Base-by-base conservation (phyloP, 2,797 vertebrate species). In the Thaleichthys pacificus region DNA sequence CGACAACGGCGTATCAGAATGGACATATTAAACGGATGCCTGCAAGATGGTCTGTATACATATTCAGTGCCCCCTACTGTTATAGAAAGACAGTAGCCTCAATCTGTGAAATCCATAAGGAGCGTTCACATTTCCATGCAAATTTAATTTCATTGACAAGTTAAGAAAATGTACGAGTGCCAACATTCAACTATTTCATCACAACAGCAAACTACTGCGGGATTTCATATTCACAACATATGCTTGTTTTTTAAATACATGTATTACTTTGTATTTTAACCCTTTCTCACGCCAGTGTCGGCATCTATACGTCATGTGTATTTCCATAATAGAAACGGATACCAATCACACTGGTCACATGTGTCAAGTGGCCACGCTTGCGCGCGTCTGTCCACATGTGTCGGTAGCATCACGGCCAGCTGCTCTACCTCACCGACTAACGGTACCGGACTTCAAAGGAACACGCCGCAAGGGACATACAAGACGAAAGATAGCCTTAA, bases 381-480 rank as follows among this genome's bases (percentile, higher is more conserved):
- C n/a, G 54, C 8, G 38, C 61, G 30, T 61, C 64, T 60, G 51
- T 61, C 64, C 72, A 70, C 74, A 56, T 68, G 70, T 70, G 61
- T 49, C 65, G 24, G n/a, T 21, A 21, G 65, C 65, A 51, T 24
- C 65, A 51, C 7, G 15, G 17, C 49, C 32, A 35, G 32, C 32
- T 35, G 32, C 32, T 32, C 62, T 64, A 17, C 38, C 38, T 12
- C 28, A 22, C 70, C 24, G 64, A 49, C 70, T 22, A 51, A 22
- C 57, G 32, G 32, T 35, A 35, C 49, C 88, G 88, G 86, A 26
- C 84, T 84, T 88, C 81, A 87, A 83, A 88, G 85, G 21, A 42
- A 78, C 54, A 64, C 72, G 79, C 83, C 75, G 81, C 68, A 69
- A 77, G 54, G 74, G 61, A 77, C 69, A 79, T 74, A 68, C 61